These are phyloP conservation scores for Orchestes rusci DNA, from an alignment of 2,888 invertebrate genomes.

Conservation along the genomic window DNA sequence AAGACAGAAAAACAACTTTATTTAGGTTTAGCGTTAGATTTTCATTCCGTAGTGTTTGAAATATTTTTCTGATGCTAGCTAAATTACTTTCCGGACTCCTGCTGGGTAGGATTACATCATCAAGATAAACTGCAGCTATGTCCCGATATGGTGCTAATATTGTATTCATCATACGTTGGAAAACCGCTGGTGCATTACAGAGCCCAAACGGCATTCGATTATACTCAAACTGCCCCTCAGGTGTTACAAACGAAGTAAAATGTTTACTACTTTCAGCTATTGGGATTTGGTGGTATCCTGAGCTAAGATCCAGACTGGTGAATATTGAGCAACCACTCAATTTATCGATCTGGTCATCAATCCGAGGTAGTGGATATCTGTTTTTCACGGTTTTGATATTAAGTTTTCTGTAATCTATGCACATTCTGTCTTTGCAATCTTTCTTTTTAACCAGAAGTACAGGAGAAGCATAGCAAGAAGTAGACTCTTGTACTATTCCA, in stretches of 20 bases:
- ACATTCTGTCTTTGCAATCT: slow-evolving; percentile 24
- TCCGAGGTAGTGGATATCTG: slow-evolving; percentile 28
- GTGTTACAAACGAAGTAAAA: slow-evolving; percentile 18
- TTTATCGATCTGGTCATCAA: slow-evolving; percentile 32
- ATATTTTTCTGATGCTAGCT: too few species aligned
- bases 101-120: slow-evolving; percentile 23
- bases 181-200: slow-evolving; percentile 16
- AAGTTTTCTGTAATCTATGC: slow-evolving; percentile 24
- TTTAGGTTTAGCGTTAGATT: too few species aligned
- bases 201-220: slow-evolving; percentile 19
- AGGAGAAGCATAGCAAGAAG: slow-evolving; percentile 25
- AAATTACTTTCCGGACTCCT: not conserved
- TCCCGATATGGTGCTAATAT: slow-evolving; percentile 11
- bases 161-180: slow-evolving; percentile 15
- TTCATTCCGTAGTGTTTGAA: too few species aligned
- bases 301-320: slow-evolving; percentile 28
- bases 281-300: slow-evolving; percentile 33
- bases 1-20: too few species aligned
- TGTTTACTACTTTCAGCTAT: slow-evolving; percentile 32
- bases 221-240: slow-evolving; percentile 20
- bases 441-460: slow-evolving; percentile 26
- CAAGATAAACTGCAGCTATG: slow-evolving; percentile 22
- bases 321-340: slow-evolving; percentile 25
- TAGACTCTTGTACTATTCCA: slow-evolving; percentile 23
- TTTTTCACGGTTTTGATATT: slow-evolving; percentile 22